Evolutionary conservation across 1,140 invertebrate species (phyloP), one percentile per base, ranked within the genome.

Genomic region (Coenobita brevimanus): DNA sequence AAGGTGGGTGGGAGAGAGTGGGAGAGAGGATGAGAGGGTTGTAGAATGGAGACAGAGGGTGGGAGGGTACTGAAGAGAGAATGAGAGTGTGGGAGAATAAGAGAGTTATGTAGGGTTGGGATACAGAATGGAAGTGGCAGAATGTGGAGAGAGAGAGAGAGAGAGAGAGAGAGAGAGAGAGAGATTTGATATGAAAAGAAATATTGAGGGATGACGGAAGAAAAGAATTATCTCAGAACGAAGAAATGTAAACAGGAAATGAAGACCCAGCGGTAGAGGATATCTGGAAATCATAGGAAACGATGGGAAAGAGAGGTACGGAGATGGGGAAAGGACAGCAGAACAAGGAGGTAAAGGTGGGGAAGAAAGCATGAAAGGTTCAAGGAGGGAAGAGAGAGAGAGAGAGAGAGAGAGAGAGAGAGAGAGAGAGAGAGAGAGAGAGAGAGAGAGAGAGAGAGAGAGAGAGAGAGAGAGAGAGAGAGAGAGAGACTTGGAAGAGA

Each of bases 361-460:
- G 46, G 17, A 50, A 17, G 46, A 50, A 50, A 30, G 24, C 24
- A 30, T 13, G 15, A 30, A 27, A 15, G 67, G 24, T 69, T 15
- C 67, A 30, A 2, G 24, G 41, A n/a, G 41, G 36, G 2, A 6
- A 38, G 8, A 41, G 38, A 6, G 33, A 36, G 38, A 46, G 73
- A 43, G 36, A n/a, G 73, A 30, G 67, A 69, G 67, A 69, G 67
- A 69, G 67, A 69, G 67, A 69, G 67, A 69, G 67, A 69, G 67
- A 69, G 67, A 69, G 67, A 69, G 67, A 69, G 67, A 69, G 67
- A 69, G 67, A 69, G 67, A 69, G 67, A 69, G 67, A 69, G 67
- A 69, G 67, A 69, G 67, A 69, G 67, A 69, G 67, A 69, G 67
- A 69, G 67, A 30, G 15, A 69, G 67, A 33, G 27, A 64, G 27